Base-by-base conservation (phyloP, 2,888 invertebrate species). In the Drosophila prostipennis region DNA sequence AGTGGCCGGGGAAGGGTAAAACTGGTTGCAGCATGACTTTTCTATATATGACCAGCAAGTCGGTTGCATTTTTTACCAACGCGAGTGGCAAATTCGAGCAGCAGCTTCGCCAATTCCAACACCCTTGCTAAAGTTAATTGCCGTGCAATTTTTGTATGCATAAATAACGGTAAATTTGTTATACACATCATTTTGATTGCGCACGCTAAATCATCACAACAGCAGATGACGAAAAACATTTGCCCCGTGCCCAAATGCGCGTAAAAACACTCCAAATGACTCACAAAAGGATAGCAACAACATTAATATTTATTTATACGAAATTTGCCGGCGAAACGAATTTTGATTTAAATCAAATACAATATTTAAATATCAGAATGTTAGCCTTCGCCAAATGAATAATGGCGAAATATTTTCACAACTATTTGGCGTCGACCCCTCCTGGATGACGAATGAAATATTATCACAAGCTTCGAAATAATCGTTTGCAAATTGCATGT, bases 91-190 rank as follows among this genome's bases (percentile, higher is more conserved):
- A 53, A 40, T 48, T 55, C 69, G 49, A 67, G 43, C 60, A 53
- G 45, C 32, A 52, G 58, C 34, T 34, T 5, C 11, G 39, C 42
- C 68, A 26, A 53, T 34, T 36, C 68, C 58, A 52, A 58, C 61
- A 19, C 60, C 56, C 60, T 63, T 54, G 58, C 76, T 56, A 80
- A 77, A 87, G 85, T 84, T 87, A 85, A 85, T 85, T 85, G 85
- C 87, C 85, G 85, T 84, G 85, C 85, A 87, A 85, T 87, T 85
- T 87, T 85, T 87, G 79, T 77, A 78, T 86, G 77, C 79, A 87
- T 86, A 87, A 86, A 86, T 86, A 86, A 87, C 80, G 80, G 82
- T 82, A 85, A 84, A 86, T 86, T 87, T 87, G 85, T 80, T 86
- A 87, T 85, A 80, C 87, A 85, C 87, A 86, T 82, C 85, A 82